Conservation (phyloP, 1,140 invertebrate genomes). For the Ceratosolen solmsi region DNA sequence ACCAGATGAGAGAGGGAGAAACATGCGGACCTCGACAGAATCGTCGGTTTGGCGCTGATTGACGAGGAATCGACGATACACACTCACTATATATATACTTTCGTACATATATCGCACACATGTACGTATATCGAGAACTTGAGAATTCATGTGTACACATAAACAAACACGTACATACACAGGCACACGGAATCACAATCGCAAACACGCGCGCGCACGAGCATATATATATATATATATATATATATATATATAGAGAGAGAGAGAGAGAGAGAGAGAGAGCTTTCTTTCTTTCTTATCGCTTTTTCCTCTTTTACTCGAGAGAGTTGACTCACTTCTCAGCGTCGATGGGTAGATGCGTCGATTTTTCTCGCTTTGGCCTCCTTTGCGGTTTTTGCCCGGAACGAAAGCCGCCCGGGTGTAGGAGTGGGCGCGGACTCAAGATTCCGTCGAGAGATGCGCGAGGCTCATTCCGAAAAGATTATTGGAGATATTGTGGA, state of each 20-base stretch:
- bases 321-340: constrained; percentile 18
- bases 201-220: too few relatives aligned
- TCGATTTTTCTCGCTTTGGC: neutral
- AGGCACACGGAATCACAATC: too few relatives aligned
- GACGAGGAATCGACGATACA: constrained; percentile 17
- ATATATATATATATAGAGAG: too few relatives aligned
- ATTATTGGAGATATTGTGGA: neutral
- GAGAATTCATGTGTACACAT: too few relatives aligned
- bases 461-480: neutral
- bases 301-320: neutral
- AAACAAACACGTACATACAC: too few relatives aligned
- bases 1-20: constrained; percentile 1
- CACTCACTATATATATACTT: neutral
- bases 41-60: constrained; percentile 1
- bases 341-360: neutral
- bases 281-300: neutral
- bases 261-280: too few relatives aligned
- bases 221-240: neutral
- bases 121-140: too few relatives aligned
- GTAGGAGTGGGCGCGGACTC: neutral
- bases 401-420: neutral
- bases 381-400: neutral
- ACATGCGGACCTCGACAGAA: constrained; percentile 8
- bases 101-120: too few relatives aligned
- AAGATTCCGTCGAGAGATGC: neutral